Base-by-base conservation (phyloP, 2,113 vertebrate genomes). In the Pseudopipra pipra region DNA sequence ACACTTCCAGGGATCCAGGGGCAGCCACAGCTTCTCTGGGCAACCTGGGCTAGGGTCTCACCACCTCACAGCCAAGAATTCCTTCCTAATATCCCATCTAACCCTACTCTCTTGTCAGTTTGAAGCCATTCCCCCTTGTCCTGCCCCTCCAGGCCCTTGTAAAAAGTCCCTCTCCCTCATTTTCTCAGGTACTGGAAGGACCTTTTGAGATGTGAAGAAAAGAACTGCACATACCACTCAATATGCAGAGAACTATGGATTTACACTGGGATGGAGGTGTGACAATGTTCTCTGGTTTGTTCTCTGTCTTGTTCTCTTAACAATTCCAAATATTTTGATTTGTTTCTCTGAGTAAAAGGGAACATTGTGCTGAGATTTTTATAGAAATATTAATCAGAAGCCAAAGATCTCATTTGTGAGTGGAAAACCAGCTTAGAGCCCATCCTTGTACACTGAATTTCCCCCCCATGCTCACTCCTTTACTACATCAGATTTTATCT, bases 311-410 rank as follows among this genome's bases (percentile, higher is more conserved):
- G 44, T 78, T 58, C 31, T 66, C 55, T 52, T 59, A 65, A 25
- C 79, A 82, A 88, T 79, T 92, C 47, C 58, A 91, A 93, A 58
- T 88, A 73, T 54, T 82, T 85, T 85, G 14, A 84, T 85, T 89
- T 73, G 44, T 35, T 91, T 88, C 88, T 85, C 67, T 68, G 49
- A 49, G 8, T 49, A 49, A 76, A 91, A 87, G 25, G 54, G 88
- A 91, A 92, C 75, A 74, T 41, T 77, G 41, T 83, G 59, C 23
- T 14, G 31, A 30, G 49, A 47, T 51, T 93, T 68, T 73, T 46
- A 59, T 4, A 55, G 55, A 43, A 93, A 73, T 67, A 83, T 46
- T 66, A 21, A 77, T 79, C 67, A 54, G 59, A 90, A 85, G 59
- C 14, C 54, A 83, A 80, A 72, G 44, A 73, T 79, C 35, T 72